Percentiles rank a stretch among this genome's conserved stretches.
Conservation (phyloP, 2,113 vertebrate genomes). For the Ascaphus truei region DNA sequence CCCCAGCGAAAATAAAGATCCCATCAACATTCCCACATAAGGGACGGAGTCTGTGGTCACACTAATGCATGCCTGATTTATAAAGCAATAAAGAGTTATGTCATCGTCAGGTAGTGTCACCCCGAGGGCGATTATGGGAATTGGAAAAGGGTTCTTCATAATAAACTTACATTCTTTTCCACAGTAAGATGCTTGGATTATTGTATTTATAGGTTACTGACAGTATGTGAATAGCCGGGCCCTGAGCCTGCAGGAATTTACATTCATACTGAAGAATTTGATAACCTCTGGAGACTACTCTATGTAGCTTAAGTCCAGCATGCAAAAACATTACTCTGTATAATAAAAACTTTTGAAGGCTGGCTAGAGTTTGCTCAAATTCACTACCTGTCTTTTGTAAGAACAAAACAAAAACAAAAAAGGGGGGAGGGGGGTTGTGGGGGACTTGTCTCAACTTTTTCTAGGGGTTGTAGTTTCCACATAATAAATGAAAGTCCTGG, state of each 20-base stretch:
- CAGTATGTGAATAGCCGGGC: neutral
- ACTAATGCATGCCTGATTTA: no score
- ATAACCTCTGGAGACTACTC: no score
- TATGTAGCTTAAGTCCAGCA: neutral
- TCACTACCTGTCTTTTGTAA: slow-evolving; percentile 1
- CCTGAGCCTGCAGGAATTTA: no score
- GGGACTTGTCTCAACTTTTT: slow-evolving; percentile 27
- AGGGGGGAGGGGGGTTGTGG: no score
- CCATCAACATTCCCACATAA: no score
- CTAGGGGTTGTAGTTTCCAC: slow-evolving; percentile 19
- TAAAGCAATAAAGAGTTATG: no score
- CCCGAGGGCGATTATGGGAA: no score
- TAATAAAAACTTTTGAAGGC: neutral
- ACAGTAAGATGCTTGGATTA: neutral
- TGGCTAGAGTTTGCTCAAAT: slow-evolving; percentile 4
- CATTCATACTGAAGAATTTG: no score
- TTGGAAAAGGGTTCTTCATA: no score
- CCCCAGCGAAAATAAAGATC: no score
- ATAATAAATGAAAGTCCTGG: slow-evolving; percentile 25
- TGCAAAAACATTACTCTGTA: neutral
- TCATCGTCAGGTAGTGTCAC: no score
- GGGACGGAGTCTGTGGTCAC: no score
- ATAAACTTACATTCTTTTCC: neutral
- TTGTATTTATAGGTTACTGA: neutral
- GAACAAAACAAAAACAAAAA: neutral